Conservation (phyloP, 1,140 invertebrate genomes). For the Amphibalanus amphitrite region DNA sequence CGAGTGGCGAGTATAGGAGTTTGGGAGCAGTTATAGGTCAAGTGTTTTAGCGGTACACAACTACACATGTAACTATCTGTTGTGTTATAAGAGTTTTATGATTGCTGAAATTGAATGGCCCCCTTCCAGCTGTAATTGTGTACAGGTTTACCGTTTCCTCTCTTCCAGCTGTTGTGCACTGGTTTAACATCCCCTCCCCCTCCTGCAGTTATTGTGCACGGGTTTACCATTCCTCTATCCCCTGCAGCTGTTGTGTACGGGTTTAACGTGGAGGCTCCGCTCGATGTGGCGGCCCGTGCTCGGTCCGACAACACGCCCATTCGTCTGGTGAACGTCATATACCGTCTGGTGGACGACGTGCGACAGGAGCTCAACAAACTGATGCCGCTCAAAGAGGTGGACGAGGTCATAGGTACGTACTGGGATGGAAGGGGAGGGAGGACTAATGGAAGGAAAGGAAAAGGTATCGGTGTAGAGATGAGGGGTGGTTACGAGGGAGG, state of each 20-base stretch:
- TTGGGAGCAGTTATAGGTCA: no score
- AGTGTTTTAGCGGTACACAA: no score
- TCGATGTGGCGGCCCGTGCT: slow-evolving; percentile 31
- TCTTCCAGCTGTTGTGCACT: background rate
- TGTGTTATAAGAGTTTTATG: no score
- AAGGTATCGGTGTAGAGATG: no score
- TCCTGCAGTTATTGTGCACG: background rate
- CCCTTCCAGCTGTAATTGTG: no score
- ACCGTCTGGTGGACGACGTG: slow-evolving; percentile 73
- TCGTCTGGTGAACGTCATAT: slow-evolving; percentile 67
- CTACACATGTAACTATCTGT: no score
- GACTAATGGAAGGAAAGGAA: no score
- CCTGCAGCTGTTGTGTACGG: background rate
- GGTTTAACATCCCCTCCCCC: background rate
- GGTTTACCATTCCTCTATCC: background rate
- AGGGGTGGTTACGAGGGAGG: no score
- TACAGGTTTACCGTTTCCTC: no score
- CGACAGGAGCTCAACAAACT: slow-evolving; percentile 55
- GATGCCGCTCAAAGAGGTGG: slow-evolving; percentile 48
- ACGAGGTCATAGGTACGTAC: slow-evolving; percentile 65
- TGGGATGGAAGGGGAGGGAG: no score
- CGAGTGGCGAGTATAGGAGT: background rate
- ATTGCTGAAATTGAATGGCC: no score
- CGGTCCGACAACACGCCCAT: slow-evolving; percentile 39
- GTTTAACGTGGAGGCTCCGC: background rate